Conservation (phyloP, 2,888 invertebrate genomes). For the Diarsia mendica region DNA sequence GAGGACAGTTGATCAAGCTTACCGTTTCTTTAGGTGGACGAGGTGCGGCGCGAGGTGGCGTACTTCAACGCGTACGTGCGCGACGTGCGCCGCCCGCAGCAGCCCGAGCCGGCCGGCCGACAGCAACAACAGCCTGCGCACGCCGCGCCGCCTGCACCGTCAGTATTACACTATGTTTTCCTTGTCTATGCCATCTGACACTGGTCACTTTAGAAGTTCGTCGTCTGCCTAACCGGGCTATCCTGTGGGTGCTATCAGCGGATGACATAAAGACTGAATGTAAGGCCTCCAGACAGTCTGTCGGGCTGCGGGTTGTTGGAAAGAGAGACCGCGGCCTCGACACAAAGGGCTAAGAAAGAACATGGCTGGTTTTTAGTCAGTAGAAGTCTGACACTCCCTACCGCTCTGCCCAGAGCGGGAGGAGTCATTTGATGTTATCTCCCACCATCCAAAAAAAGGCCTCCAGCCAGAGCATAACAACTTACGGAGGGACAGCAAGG, state of each 20-base stretch:
- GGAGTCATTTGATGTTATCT: no score
- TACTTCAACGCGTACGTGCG: slow-evolving; percentile 99
- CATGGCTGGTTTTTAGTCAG: no score
- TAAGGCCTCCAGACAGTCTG: background rate
- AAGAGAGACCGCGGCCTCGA: no score
- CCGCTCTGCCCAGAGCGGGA: no score
- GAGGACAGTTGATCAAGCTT: background rate
- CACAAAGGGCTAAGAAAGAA: no score
- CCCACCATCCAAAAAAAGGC: no score
- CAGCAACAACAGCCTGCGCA: slow-evolving; percentile 74
- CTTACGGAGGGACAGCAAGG: no score
- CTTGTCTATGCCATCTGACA: background rate
- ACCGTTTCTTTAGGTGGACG: slow-evolving; percentile 92
- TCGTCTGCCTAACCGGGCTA: background rate
- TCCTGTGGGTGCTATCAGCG: background rate
- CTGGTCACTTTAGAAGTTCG: background rate
- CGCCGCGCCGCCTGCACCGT: slow-evolving; percentile 69
- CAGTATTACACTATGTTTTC: slow-evolving; percentile 48
- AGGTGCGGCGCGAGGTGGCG: slow-evolving; percentile 98
- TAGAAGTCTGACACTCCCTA: no score
- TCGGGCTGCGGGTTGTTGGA: no score
- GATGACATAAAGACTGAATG: no score
- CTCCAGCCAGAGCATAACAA: no score
- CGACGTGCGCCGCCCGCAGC: slow-evolving; percentile 98
- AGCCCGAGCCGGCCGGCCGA: slow-evolving; percentile 95